phyloP scores from a whole-genome alignment of 2,888 invertebrate genomes.

The Epirrhoe tristata region DNA sequence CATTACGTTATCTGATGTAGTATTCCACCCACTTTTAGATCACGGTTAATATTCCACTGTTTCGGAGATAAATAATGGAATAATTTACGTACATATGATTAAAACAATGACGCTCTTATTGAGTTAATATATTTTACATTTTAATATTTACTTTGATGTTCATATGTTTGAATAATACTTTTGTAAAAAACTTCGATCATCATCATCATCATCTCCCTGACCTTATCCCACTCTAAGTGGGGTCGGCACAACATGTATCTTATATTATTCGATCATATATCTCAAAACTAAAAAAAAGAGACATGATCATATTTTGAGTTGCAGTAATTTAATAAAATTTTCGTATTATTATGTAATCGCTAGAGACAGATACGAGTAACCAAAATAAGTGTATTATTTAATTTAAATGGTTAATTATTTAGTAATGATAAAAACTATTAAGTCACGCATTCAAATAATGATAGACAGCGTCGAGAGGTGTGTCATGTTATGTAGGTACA shows the following conservation, averaged over 20 bases:
- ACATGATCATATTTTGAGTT: constrained; percentile 11
- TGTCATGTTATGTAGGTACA: constrained; percentile 41
- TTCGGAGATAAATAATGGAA: constrained; percentile 32
- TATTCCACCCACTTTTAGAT: constrained; percentile 22
- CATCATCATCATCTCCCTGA: too few relatives aligned
- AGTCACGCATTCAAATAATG: constrained; percentile 51
- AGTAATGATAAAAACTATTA: constrained; percentile 42
- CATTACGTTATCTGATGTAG: constrained; percentile 21
- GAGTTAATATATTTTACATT: background rate
- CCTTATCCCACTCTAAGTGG: too few relatives aligned
- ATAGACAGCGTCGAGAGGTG: constrained; percentile 49
- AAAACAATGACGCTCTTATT: constrained; percentile 18
- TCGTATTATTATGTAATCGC: background rate
- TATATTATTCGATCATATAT: too few relatives aligned
- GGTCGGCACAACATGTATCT: too few relatives aligned
- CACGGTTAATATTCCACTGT: constrained; percentile 28
- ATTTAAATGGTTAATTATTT: constrained; percentile 36
- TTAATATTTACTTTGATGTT: background rate
- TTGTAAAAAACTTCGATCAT: too few relatives aligned
- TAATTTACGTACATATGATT: constrained; percentile 17
- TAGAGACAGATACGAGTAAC: constrained; percentile 3
- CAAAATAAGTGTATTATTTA: constrained; percentile 23
- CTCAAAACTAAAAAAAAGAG: background rate
- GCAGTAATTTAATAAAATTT: constrained; percentile 13
- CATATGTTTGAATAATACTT: background rate